Conservation (phyloP, 2,888 invertebrate genomes). For the Aplocera efformata region DNA sequence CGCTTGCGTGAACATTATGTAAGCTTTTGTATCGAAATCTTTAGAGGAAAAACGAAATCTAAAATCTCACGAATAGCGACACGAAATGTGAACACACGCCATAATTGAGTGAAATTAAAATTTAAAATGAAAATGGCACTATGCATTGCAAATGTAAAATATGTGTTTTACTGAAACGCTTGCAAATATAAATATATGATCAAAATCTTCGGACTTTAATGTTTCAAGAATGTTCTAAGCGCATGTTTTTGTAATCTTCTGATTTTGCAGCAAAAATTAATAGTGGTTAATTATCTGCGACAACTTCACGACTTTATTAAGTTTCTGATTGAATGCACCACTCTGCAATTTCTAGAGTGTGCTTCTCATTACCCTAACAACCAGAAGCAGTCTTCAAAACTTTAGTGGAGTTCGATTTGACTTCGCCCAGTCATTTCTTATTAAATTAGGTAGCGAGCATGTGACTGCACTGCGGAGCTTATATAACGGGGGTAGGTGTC, state of each 20-base stretch:
- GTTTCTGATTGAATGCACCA: slow-evolving; percentile 2
- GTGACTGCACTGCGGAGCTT: slow-evolving; percentile 27
- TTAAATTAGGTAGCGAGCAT: slow-evolving; percentile 11
- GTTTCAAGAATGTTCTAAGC: too few relatives aligned
- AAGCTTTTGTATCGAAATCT: not conserved
- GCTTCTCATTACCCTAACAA: slow-evolving; percentile 10
- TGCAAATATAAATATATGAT: too few relatives aligned
- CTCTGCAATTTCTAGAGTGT: not conserved
- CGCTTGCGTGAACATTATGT: slow-evolving; percentile 10
- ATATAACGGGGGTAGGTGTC: slow-evolving; percentile 14
- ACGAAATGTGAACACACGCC: not conserved
- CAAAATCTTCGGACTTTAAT: too few relatives aligned
- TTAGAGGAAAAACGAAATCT: not conserved
- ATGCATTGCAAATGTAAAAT: too few relatives aligned
- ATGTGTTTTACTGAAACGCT: too few relatives aligned
- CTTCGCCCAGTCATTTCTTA: slow-evolving; percentile 8
- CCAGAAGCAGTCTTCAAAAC: slow-evolving; percentile 11
- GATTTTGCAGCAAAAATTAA: too few relatives aligned
- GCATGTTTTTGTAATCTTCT: too few relatives aligned
- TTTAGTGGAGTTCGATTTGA: slow-evolving; percentile 1
- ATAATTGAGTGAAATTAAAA: too few relatives aligned
- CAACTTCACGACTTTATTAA: slow-evolving; percentile 1
- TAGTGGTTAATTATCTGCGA: too few relatives aligned
- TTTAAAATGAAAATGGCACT: too few relatives aligned
- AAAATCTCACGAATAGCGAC: slow-evolving; percentile 3